Evolutionary conservation across 64 coral and sea anemone genomes (phyloP).

Genomic region (Stichodactyla helianthus): DNA sequence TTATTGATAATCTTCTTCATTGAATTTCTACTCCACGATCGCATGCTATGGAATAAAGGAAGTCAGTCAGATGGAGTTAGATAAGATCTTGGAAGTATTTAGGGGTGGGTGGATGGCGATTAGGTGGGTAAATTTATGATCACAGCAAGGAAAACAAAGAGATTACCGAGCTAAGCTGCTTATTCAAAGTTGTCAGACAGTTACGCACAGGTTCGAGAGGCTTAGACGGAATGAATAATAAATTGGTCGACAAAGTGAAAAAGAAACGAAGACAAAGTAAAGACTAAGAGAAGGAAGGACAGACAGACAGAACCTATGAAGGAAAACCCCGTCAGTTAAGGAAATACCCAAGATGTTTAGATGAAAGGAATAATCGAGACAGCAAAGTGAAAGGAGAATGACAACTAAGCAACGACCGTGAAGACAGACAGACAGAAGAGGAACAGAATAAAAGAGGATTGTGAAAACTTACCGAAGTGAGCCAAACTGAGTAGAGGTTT

Average conservation of each 20-base stretch:
- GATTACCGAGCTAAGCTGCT: not conserved
- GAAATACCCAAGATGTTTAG: too few relatives aligned
- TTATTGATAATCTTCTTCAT: constrained; percentile 80
- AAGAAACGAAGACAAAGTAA: not conserved
- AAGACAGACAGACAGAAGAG: not conserved
- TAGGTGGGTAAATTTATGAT: not conserved
- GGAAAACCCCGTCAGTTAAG: too few relatives aligned
- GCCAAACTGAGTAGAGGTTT: constrained; percentile 56
- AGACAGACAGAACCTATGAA: too few relatives aligned
- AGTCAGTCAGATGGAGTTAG: not conserved
- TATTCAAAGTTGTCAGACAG: too few relatives aligned
- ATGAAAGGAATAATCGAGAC: too few relatives aligned
- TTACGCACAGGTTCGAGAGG: not conserved
- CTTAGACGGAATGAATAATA: not conserved
- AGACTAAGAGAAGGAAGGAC: not conserved
- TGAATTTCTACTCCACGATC: constrained; percentile 86
- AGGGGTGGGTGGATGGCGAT: not conserved
- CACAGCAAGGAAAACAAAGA: not conserved
- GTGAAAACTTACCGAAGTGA: constrained; percentile 66
- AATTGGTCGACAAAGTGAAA: not conserved
- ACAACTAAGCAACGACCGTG: not conserved
- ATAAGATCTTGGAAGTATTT: too few relatives aligned
- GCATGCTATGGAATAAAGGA: constrained; percentile 50
- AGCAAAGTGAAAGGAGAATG: too few relatives aligned
- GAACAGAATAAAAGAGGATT: not conserved